Base-by-base conservation (phyloP, 2,888 invertebrate genomes). In the Koerneria pararmatus region DNA sequence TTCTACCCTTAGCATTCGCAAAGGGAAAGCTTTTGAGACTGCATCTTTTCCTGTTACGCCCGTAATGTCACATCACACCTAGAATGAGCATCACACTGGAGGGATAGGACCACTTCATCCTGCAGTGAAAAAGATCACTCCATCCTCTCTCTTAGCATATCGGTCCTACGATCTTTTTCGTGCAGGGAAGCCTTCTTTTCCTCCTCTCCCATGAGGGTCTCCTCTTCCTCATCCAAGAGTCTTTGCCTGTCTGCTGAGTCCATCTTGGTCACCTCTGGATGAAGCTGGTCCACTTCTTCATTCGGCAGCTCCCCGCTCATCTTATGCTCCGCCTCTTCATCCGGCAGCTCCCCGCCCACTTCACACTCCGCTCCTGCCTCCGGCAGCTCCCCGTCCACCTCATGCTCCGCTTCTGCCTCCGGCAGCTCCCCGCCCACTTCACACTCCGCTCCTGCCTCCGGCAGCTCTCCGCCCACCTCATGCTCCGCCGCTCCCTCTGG, bases 101-200 rank as follows among this genome's bases (percentile, higher is more conserved):
- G n/a, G n/a, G n/a, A n/a, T n/a, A n/a, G n/a, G 24, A n/a, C 53
- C 53, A n/a, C n/a, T 51, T 6, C 53, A 8, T 51, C 53, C 69
- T 63, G 19, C 69, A 11, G 8, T 65, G 63, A 3, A 49, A 59
- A 41, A 56, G 27, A 32, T 66, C 62, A 57, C 15, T 27, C 32
- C 34, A 31, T 27, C 57, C 34, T 57, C 34, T 27, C 57, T 8
- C 34, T 11, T 11, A 41, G 11, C 46, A n/a, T n/a, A n/a, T n/a
- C n/a, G n/a, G 8, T 41, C 41, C 11, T 41, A 19, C 19, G 41
- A 19, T 41, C 11, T 19, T 11, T 41, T 8, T 11, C 11, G 11
- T 19, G 8, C 41, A 11, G 41, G 11, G 41, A 19, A 19, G 8
- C 41, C 41, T 11, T 41, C 11, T 41, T 8, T 41, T 19, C 41